phyloP scores from a whole-genome alignment of 2,797 vertebrate species.

The Urophycis tenuis region DNA sequence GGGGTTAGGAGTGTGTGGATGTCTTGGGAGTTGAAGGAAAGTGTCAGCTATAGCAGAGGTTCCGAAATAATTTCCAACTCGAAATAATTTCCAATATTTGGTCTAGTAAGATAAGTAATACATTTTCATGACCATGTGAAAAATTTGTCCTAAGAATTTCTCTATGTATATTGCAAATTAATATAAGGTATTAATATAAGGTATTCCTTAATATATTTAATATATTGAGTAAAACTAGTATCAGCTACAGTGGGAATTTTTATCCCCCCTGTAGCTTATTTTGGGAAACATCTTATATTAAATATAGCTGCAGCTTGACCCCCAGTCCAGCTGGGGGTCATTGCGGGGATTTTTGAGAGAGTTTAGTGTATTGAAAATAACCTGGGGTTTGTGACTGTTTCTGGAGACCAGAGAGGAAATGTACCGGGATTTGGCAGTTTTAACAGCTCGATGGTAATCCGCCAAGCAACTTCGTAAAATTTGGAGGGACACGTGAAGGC shows the following conservation, averaged over 20 bases:
- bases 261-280: too few relatives aligned
- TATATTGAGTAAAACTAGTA: too few relatives aligned
- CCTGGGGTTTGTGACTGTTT: constrained; percentile 9
- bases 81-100: too few relatives aligned
- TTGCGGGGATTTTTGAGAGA: constrained; percentile 7
- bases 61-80: too few relatives aligned
- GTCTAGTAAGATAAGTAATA: too few relatives aligned
- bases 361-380: constrained; percentile 11
- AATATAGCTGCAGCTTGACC: too few relatives aligned
- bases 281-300: neutral
- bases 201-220: neutral
- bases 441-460: too few relatives aligned
- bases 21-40: neutral
- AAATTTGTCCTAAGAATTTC: neutral
- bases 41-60: neutral
- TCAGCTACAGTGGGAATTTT: too few relatives aligned
- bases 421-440: too few relatives aligned
- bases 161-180: neutral
- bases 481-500: neutral
- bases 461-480: constrained; percentile 6
- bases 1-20: neutral
- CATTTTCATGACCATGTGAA: neutral
- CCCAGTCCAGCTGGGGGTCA: too few relatives aligned
- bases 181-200: too few relatives aligned
- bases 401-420: too few relatives aligned